A percentile compares a stretch with the other conserved stretches of the same genome.
Evolutionary conservation across 2,888 invertebrate species (phyloP).

Genomic region (Euproctis similis): DNA sequence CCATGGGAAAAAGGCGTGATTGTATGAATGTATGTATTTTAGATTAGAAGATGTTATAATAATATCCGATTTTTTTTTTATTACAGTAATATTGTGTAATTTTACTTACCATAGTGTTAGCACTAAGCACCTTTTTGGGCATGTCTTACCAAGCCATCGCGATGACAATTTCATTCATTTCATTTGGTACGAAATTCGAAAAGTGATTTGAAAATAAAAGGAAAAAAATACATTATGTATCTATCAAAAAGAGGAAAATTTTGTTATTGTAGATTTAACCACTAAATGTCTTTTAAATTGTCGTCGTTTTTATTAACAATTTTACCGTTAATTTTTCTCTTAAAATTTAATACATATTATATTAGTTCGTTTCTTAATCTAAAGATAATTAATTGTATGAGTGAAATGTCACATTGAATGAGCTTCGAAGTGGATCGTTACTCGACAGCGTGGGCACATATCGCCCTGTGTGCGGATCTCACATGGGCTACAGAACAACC

Average conservation of each 20-base stretch:
- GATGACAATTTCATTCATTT: slow-evolving; percentile 55
- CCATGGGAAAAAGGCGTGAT: too few species aligned
- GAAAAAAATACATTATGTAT: slow-evolving; percentile 63
- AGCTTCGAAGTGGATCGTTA: slow-evolving; percentile 70
- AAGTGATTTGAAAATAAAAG: slow-evolving; percentile 63
- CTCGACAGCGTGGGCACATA: slow-evolving; percentile 68
- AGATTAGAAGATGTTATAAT: too few species aligned
- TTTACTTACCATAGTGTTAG: slow-evolving; percentile 32
- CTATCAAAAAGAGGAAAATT: slow-evolving; percentile 71
- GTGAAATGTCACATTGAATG: slow-evolving; percentile 73
- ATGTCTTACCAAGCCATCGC: slow-evolving; percentile 44
- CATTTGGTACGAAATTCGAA: slow-evolving; percentile 60
- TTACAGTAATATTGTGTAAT: too few species aligned
- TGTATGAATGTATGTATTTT: too few species aligned
- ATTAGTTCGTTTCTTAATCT: slow-evolving; percentile 59
- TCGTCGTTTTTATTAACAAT: slow-evolving; percentile 67
- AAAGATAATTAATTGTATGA: slow-evolving; percentile 62
- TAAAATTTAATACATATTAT: slow-evolving; percentile 65
- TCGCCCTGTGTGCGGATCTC: slow-evolving; percentile 72
- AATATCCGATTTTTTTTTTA: too few species aligned
- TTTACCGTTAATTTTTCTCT: slow-evolving; percentile 65
- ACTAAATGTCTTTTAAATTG: slow-evolving; percentile 71
- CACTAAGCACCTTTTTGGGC: slow-evolving; percentile 23
- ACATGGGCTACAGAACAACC: slow-evolving; percentile 68
- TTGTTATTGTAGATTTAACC: slow-evolving; percentile 71